A percentile compares a stretch with the other conserved stretches of the same genome.
phyloP scores from a whole-genome alignment of 2,888 invertebrate genomes.

The Scrobipalpa atriplicella region DNA sequence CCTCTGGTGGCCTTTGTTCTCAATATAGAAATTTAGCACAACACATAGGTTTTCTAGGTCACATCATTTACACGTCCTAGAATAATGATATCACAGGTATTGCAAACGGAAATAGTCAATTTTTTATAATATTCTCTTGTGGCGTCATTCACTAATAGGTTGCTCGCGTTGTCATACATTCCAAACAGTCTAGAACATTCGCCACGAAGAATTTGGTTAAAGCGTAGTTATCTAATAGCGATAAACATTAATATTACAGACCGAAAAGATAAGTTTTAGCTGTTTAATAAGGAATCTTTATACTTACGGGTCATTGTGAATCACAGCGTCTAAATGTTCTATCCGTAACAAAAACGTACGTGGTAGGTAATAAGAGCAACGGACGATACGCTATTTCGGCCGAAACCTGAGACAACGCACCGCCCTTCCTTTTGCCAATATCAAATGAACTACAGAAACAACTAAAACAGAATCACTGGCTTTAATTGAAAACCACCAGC shows the following conservation, averaged over 20 bases:
- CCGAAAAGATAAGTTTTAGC: neutral
- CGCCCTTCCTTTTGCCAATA: constrained; percentile 72
- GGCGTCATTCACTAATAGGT: constrained; percentile 10
- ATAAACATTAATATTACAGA: neutral
- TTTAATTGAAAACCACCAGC: constrained; percentile 48
- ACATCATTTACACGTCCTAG: neutral
- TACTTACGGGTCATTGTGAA: constrained; percentile 78
- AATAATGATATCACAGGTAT: neutral
- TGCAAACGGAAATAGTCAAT: neutral
- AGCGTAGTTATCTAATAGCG: constrained; percentile 13
- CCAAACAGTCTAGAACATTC: constrained; percentile 56
- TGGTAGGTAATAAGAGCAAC: constrained; percentile 51
- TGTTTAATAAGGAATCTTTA: neutral
- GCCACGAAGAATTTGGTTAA: constrained; percentile 13
- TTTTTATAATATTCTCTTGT: constrained; percentile 11
- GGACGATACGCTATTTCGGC: constrained; percentile 82
- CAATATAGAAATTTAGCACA: neutral
- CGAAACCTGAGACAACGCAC: constrained; percentile 82
- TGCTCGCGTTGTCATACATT: constrained; percentile 40
- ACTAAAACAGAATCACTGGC: constrained; percentile 64
- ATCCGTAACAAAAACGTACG: constrained; percentile 40
- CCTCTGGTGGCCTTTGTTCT: neutral
- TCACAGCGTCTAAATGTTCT: constrained; percentile 48
- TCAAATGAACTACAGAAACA: constrained; percentile 65
- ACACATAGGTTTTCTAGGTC: neutral